Base-by-base conservation (phyloP, 2,888 invertebrate genomes). In the Rhogogaster chlorosoma region DNA sequence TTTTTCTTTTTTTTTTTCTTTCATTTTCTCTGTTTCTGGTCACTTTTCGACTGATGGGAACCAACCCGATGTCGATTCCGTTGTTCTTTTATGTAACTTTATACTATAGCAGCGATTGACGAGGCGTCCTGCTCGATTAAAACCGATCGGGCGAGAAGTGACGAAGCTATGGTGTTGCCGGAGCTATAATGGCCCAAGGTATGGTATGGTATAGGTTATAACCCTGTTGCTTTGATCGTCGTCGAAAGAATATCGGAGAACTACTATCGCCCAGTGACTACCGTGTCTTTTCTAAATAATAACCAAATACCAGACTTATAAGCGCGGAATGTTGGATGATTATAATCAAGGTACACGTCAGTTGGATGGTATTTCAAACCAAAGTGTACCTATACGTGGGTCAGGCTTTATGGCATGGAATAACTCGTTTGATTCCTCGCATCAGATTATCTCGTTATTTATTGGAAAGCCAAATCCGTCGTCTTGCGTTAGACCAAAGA, bases 391-490 rank as follows among this genome's bases (percentile, higher is more conserved):
- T 22, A n/a, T 32, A 38, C 22, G n/a, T 18, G 32, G 61, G 57
- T 75, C 42, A 91, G 90, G 89, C 91, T 92, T 92, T 92, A 92
- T 91, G 90, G 91, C 90, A 90, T 29, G 90, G 89, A 91, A 92
- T 92, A 92, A 92, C 91, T 92, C 89, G 92, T 90, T 90, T 92
- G 91, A 92, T 93, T 92, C 91, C 92, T 92, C 91, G 88, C 88
- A 32, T 29, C 89, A 92, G 92, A 92, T 92, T 92, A 93, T 93
- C 93, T 90, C 87, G 90, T 92, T 93, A 92, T 93, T 92, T 93
- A 92, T 92, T 91, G 90, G 91, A 91, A 92, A 92, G 90, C 88
- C 88, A 87, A 87, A 88, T 89, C 88, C 87, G 89, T 88, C 89
- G 89, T 90, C 88, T 89, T 88, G 87, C 85, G 87, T 88, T 61